A percentile compares a stretch with the other conserved stretches of the same genome.
phyloP scores from a whole-genome alignment of 2,113 vertebrate genomes.

The Halichoeres trimaculatus region DNA sequence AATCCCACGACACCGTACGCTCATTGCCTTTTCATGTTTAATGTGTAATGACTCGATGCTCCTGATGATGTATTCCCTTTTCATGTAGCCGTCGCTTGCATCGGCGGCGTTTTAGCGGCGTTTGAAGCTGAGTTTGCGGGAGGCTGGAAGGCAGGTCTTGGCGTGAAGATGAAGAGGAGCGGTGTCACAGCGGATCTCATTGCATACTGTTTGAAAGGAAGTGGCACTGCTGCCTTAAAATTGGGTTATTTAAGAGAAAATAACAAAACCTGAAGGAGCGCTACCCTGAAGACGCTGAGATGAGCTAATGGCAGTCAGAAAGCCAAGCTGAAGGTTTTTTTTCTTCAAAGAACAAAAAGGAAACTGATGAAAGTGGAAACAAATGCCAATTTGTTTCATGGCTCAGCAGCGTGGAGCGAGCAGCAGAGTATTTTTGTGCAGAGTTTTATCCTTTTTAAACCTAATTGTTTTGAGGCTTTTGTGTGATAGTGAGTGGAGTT shows the following conservation, averaged over 20 bases:
- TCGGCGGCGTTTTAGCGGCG: constrained; percentile 37
- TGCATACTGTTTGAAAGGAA: constrained; percentile 17
- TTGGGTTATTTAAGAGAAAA: constrained; percentile 14
- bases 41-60: constrained; percentile 63
- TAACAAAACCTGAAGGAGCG: constrained; percentile 42
- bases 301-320: constrained; percentile 40
- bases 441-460: constrained; percentile 48
- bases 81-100: constrained; percentile 44
- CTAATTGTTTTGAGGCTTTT: constrained; percentile 53
- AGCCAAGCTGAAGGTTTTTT: not conserved
- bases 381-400: constrained; percentile 40
- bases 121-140: constrained; percentile 33
- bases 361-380: constrained; percentile 65
- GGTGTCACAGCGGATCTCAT: constrained; percentile 25
- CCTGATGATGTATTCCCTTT: constrained; percentile 51
- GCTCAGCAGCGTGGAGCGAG: constrained; percentile 60
- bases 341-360: constrained; percentile 43
- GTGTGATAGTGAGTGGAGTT: constrained; percentile 73
- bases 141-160: constrained; percentile 3
- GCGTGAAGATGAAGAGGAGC: constrained; percentile 31
- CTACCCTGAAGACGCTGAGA: constrained; percentile 43
- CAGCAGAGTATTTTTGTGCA: constrained; percentile 71
- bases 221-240: constrained; percentile 31
- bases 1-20: constrained; percentile 52
- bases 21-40: constrained; percentile 73